phyloP scores from a whole-genome alignment of 2,797 vertebrate species.

The Bryconaethiops microstoma region DNA sequence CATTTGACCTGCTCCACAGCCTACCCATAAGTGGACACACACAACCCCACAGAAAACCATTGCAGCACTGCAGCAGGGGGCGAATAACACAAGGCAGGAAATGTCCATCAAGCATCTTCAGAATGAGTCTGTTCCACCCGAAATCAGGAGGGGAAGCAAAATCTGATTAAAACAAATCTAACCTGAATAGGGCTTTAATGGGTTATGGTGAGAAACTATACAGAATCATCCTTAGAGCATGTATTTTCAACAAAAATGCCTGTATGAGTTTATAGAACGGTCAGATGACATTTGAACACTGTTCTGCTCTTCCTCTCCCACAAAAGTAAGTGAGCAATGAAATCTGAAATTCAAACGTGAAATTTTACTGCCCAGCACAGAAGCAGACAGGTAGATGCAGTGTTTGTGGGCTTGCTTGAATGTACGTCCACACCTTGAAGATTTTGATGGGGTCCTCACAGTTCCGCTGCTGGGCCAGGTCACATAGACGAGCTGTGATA shows the following conservation, averaged over 20 bases:
- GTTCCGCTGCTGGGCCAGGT: slow-evolving; percentile 93
- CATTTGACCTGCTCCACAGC: slow-evolving; percentile 14
- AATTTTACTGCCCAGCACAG: background rate
- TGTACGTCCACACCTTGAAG: slow-evolving; percentile 60
- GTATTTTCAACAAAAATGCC: too few relatives aligned
- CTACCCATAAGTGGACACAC: slow-evolving; percentile 36
- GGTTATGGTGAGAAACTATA: background rate
- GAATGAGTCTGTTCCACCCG: background rate
- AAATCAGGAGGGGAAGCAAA: background rate
- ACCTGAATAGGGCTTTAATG: background rate
- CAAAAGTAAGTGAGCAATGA: background rate
- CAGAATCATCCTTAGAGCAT: background rate
- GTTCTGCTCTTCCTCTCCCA: background rate
- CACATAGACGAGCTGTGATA: slow-evolving; percentile 94
- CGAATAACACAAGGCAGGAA: background rate
- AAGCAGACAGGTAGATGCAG: background rate
- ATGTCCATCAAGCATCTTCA: background rate
- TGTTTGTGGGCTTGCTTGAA: background rate
- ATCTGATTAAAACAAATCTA: background rate
- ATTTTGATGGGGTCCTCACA: slow-evolving; percentile 90
- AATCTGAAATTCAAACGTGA: background rate
- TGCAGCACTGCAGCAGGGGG: slow-evolving; percentile 35
- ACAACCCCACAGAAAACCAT: slow-evolving; percentile 17
- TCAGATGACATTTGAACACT: background rate
- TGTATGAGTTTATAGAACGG: too few relatives aligned